Evolutionary conservation across 2,888 invertebrate species (phyloP).

Genomic region (Ischnus inquisitorius): DNA sequence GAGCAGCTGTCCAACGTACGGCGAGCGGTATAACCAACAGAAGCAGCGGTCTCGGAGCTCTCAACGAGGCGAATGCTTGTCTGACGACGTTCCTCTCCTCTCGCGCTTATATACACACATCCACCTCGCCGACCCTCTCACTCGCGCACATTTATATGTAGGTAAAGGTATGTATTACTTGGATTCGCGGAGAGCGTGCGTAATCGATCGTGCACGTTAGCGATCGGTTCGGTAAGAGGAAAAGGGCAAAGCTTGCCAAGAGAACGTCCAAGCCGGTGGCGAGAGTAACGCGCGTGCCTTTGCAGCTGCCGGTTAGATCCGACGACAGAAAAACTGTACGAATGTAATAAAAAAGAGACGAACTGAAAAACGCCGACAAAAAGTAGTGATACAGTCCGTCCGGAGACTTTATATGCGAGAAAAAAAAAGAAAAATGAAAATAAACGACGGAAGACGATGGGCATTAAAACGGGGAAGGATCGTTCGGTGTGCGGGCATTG

Average conservation of each 20-base stretch:
- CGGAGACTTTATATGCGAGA: neutral
- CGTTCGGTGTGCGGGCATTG: conserved; percentile 26
- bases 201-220: conserved; percentile 63
- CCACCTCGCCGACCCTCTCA: neutral
- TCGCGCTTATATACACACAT: neutral
- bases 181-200: conserved; percentile 50
- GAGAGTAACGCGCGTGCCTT: conserved; percentile 61
- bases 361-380: neutral
- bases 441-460: neutral
- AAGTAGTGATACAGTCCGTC: conserved; percentile 27
- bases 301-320: conserved; percentile 65
- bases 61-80: conserved; percentile 53
- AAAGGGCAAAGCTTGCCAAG: conserved; percentile 38
- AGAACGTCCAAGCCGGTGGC: conserved; percentile 25
- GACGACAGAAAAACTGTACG: conserved; percentile 44
- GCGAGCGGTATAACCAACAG: conserved; percentile 12
- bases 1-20: conserved; percentile 63
- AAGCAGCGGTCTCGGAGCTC: conserved; percentile 10
- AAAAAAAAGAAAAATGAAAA: neutral
- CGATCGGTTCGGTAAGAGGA: conserved; percentile 56
- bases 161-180: conserved; percentile 46
- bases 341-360: conserved; percentile 41
- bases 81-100: conserved; percentile 55
- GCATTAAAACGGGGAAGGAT: conserved; percentile 20
- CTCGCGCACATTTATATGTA: conserved; percentile 13